Evolutionary conservation across 2,113 vertebrate species (phyloP).

Genomic region (Struthio camelus): DNA sequence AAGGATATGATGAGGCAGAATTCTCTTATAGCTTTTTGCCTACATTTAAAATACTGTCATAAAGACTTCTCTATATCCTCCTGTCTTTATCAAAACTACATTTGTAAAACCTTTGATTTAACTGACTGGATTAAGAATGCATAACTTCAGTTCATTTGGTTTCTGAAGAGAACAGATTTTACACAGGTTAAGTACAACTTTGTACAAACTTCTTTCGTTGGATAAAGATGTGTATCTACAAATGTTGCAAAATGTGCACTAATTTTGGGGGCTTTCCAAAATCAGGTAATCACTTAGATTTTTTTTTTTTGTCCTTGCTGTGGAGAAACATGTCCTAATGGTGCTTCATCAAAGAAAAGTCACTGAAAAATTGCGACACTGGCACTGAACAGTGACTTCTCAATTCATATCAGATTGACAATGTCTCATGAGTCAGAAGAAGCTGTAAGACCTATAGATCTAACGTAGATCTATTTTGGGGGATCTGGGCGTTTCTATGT

Average conservation of each 20-base stretch:
- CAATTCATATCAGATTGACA: neutral
- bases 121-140: neutral
- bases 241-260: neutral
- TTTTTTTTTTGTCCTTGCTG: neutral
- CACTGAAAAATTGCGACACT: neutral
- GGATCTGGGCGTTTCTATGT: neutral
- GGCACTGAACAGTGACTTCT: neutral
- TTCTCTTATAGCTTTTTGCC: neutral
- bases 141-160: neutral
- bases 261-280: neutral
- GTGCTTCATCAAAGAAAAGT: neutral
- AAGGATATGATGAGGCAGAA: neutral
- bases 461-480: neutral
- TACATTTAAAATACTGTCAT: neutral
- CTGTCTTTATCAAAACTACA: neutral
- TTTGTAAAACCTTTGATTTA: neutral
- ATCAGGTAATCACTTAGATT: neutral
- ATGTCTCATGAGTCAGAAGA: neutral
- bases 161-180: neutral
- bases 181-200: neutral
- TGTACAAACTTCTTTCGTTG: neutral
- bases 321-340: neutral
- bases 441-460: neutral
- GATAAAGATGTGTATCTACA: accelerated
- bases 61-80: neutral